Percentiles rank a stretch among this genome's conserved stretches.
Conservation (phyloP, 1,140 invertebrate genomes). For the Globodera rostochiensis region DNA sequence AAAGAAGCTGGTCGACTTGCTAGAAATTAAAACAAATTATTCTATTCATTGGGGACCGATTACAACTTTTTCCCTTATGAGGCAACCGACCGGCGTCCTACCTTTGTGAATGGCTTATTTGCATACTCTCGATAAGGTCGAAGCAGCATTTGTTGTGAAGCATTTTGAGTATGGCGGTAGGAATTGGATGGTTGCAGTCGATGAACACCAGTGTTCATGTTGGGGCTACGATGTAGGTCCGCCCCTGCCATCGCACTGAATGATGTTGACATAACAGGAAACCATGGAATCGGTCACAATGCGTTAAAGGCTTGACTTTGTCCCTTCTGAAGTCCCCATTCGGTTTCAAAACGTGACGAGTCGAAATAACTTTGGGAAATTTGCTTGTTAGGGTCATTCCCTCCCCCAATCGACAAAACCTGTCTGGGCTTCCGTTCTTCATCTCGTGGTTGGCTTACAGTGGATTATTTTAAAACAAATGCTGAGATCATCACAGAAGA, state of each 20-base stretch:
- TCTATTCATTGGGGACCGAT: no score
- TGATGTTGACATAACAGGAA: neutral
- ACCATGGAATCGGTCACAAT: neutral
- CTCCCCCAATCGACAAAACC: neutral
- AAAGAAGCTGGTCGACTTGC: constrained; percentile 65
- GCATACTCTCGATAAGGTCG: neutral
- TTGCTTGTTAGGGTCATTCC: neutral
- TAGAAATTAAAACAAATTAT: constrained; percentile 35
- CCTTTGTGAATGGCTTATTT: constrained; percentile 17
- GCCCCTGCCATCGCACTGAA: no score
- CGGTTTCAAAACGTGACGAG: neutral
- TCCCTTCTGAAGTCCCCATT: neutral
- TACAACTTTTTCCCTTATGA: no score
- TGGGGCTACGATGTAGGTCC: no score
- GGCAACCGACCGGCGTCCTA: neutral
- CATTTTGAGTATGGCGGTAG: neutral
- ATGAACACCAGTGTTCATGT: no score
- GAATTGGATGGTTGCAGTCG: neutral
- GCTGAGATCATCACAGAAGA: neutral
- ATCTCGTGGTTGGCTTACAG: no score
- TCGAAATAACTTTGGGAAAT: neutral
- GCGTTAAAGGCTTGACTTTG: neutral
- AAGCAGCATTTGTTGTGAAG: neutral
- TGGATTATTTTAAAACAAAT: neutral
- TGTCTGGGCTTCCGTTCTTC: neutral